Base-by-base conservation (phyloP, 2,113 vertebrate genomes). In the Ctenomys sociabilis region DNA sequence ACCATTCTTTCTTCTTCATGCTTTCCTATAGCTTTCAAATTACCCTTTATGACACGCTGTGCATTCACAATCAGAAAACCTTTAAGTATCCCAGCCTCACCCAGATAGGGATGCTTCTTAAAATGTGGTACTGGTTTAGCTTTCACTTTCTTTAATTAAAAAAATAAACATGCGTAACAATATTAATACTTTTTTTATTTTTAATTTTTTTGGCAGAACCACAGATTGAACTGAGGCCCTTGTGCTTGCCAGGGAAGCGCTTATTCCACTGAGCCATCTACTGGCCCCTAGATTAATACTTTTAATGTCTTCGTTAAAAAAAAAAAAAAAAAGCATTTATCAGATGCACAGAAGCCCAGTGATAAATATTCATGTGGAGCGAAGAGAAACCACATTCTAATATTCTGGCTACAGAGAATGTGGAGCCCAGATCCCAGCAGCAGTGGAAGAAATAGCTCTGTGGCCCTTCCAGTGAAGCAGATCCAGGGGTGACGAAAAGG, bases 71-170 rank as follows among this genome's bases (percentile, higher is more conserved):
- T 85, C 19, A 68, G 82, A 66, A 84, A 90, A 70, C n/a, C 81
- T 64, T 84, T 91, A n/a, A 54, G 17, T 85, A 40, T 66, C 37
- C 30, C 43, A 35, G 7, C 12, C 66, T 81, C 85, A 37, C 52
- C 78, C 30, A 88, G 77, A 78, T 66, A 59, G 2, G 84, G 43
- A 24, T 68, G 73, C 80, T 88, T 88, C 52, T 4, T 1, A 82
- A 85, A 73, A 88, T 28, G 63, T 13, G n/a, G 10, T 37, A 7
- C 54, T 12, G 35, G 6, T 14, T 30, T 12, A 52, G 19, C 28
- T 86, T 82, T 86, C 30, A 49, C 52, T 90, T 86, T 24, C 57
- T 45, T 90, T 87, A 92, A 81, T 86, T 89, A 77, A 61, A 70
- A 57, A 63, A 88, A n/a, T n/a, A n/a, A n/a, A n/a, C n/a, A n/a